Base-by-base conservation (phyloP, 2,888 invertebrate species). In the Deilephila porcellus region DNA sequence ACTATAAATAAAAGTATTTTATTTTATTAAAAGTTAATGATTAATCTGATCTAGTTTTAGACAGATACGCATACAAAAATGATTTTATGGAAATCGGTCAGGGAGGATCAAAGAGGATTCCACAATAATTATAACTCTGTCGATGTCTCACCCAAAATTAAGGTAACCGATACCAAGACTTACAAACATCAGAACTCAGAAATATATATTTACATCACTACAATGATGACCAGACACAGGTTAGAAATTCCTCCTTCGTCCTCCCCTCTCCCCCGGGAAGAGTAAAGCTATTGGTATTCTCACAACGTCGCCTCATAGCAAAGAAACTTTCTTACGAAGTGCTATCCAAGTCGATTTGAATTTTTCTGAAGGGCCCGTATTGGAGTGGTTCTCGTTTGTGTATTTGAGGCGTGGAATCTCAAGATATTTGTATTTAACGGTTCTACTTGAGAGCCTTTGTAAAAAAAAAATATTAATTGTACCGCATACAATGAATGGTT, bases 351-450 rank as follows among this genome's bases (percentile, higher is more conserved):
- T 70, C 19, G n/a, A 56, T 70, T 70, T 53, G 32, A 64, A 45
- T 64, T 64, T 64, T 64, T 64, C 37, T 64, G 20, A 34, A 34
- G 32, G 20, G 37, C 70, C 25, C 32, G 52, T 70, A 11, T 53
- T 56, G 32, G 94, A 86, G 87, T 78, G 78, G 83, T 79, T 78
- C 20, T 37, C 6, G 64, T 64, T 63, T 64, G 20, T 64, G 45
- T 45, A 20, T 64, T 64, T 64, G 45, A 45, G 45, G 37, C 45
- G 20, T 64, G 64, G 64, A 37, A 64, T 64, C 64, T 64, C 64
- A 64, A 64, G 64, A 45, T 64, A 64, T 64, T 37, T 64, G 20
- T 32, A 63, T 45, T 64, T 37, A 64, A 64, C 64, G 20, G 64
- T 64, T 37, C n/a, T 37, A 64, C 20, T 64, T 11, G 19, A 45